Evolutionary conservation across 2,113 vertebrate species (phyloP).

Genomic region (Ceyx melanurus): DNA sequence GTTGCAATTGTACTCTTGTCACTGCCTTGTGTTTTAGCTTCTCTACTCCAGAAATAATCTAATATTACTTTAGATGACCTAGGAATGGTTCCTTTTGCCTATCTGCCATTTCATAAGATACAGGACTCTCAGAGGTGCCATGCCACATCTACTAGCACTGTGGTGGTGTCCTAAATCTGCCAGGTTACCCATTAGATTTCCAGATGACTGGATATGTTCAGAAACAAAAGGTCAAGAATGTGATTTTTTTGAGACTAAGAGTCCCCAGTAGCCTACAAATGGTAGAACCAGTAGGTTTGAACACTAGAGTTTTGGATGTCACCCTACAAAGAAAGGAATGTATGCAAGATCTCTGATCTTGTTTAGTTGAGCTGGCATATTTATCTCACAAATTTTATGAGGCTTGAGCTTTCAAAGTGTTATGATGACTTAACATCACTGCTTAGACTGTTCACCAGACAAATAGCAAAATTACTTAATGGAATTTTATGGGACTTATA

Average conservation of each 20-base stretch:
- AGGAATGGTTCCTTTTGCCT: background rate
- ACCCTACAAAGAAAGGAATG: background rate
- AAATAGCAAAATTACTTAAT: constrained; percentile 78
- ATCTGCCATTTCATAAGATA: background rate
- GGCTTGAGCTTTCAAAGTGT: constrained; percentile 70
- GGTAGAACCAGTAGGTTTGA: background rate
- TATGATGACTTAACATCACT: constrained; percentile 77
- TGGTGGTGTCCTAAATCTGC: background rate
- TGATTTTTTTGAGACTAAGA: background rate
- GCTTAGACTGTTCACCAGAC: constrained; percentile 74
- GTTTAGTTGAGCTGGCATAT: constrained; percentile 72
- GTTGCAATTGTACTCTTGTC: background rate
- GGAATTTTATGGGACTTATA: constrained; percentile 76
- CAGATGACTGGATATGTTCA: background rate
- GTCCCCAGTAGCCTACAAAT: background rate
- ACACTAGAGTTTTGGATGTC: background rate
- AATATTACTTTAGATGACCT: background rate
- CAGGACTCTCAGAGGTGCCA: background rate
- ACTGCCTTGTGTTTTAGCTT: background rate
- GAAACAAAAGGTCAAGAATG: background rate
- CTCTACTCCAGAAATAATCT: background rate
- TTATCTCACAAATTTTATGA: constrained; percentile 75
- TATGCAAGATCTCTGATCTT: constrained; percentile 54
- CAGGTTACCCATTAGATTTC: background rate
- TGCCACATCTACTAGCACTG: background rate